phyloP scores from a whole-genome alignment of 2,888 invertebrate species.

The Euplexia lucipara region DNA sequence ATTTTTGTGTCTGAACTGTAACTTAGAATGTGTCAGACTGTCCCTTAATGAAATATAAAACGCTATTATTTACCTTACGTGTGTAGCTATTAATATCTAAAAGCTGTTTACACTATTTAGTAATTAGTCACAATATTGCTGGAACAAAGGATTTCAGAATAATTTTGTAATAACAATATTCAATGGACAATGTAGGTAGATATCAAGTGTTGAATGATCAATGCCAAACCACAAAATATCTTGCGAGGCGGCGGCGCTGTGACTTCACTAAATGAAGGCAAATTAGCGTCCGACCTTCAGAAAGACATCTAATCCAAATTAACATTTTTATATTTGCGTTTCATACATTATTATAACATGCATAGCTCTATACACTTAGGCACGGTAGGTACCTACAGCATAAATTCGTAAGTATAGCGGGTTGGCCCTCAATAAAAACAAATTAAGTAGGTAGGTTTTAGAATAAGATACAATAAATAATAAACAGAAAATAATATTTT shows the following conservation, averaged over 20 bases:
- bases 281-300: conserved; percentile 32
- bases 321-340: background rate
- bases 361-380: too few relatives aligned
- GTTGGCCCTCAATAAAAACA: too few relatives aligned
- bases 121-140: conserved; percentile 33
- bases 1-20: too few relatives aligned
- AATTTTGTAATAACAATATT: conserved; percentile 9
- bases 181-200: conserved; percentile 11
- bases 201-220: conserved; percentile 47
- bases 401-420: too few relatives aligned
- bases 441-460: too few relatives aligned
- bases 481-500: too few relatives aligned
- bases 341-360: background rate
- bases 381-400: too few relatives aligned
- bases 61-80: background rate
- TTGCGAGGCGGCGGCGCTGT: conserved; percentile 7
- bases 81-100: conserved; percentile 14
- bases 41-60: background rate
- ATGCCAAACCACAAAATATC: conserved; percentile 54
- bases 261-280: conserved; percentile 25
- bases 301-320: background rate
- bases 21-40: too few relatives aligned
- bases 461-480: too few relatives aligned
- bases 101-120: background rate
- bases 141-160: conserved; percentile 24